Percentiles rank a stretch among this genome's conserved stretches.
Conservation (phyloP, 2,113 vertebrate species). For the Rhabdornis inornatus region DNA sequence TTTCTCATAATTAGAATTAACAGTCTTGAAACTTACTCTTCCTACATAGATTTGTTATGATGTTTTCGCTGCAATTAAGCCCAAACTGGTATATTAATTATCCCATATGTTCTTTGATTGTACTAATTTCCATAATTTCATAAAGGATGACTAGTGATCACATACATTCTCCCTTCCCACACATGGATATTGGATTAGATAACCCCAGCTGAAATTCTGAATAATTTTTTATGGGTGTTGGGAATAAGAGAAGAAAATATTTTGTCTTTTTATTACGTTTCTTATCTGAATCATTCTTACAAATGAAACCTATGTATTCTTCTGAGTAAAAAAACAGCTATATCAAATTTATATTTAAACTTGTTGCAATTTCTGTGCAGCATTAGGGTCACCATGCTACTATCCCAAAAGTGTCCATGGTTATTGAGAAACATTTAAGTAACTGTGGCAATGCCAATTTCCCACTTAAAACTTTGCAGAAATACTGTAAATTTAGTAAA, state of each 20-base stretch:
- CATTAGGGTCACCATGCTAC: neutral
- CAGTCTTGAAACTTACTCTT: neutral
- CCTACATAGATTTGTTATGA: neutral
- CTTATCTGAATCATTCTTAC: neutral
- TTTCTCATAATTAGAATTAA: neutral
- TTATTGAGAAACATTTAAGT: neutral
- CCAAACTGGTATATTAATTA: neutral
- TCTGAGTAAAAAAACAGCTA: neutral
- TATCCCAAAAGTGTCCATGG: neutral
- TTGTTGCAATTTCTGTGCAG: neutral
- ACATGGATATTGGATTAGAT: neutral
- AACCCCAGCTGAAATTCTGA: neutral
- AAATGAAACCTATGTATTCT: neutral
- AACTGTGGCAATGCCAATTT: neutral
- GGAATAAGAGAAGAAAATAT: neutral
- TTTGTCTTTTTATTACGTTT: neutral
- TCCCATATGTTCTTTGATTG: slow-evolving; percentile 11
- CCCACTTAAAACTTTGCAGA: neutral
- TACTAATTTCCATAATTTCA: neutral
- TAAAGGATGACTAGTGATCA: neutral
- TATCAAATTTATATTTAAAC: neutral
- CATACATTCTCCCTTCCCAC: neutral
- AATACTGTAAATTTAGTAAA: neutral
- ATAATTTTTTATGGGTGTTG: neutral
- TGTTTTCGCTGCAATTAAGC: neutral